Evolutionary conservation across 2,113 vertebrate species (phyloP).

Genomic region (Brachypteracias leptosomus): DNA sequence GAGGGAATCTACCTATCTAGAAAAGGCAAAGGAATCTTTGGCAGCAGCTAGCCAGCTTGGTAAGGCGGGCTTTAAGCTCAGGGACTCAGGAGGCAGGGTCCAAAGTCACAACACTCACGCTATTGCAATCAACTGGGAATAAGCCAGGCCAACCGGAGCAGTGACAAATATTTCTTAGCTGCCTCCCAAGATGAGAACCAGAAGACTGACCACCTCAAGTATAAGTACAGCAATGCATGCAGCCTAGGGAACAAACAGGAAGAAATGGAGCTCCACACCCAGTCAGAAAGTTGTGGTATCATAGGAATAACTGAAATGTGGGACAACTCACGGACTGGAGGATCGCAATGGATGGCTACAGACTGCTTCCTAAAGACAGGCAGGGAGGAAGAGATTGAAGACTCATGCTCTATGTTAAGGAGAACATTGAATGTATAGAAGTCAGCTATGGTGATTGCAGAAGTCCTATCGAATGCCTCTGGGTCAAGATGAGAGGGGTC

Average conservation of each 20-base stretch:
- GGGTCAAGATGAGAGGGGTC: neutral
- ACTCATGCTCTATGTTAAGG: neutral
- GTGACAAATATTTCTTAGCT: neutral
- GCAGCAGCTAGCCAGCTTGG: neutral
- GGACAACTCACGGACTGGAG: neutral
- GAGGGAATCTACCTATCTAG: neutral
- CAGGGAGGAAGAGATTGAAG: neutral
- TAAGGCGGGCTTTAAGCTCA: neutral
- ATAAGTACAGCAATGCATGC: neutral
- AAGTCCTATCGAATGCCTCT: neutral
- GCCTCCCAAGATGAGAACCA: neutral
- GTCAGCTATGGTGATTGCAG: neutral
- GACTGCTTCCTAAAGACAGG: neutral
- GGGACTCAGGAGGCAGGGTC: neutral
- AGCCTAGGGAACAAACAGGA: neutral
- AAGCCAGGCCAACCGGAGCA: neutral
- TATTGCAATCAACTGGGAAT: neutral
- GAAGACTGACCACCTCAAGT: neutral
- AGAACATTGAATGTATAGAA: neutral
- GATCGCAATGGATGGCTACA: neutral
- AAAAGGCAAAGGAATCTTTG: neutral
- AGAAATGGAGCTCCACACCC: neutral
- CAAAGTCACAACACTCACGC: neutral
- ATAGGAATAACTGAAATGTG: neutral
- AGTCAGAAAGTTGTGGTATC: neutral